Evolutionary conservation across 2,888 invertebrate species (phyloP), one percentile per base, ranked within the genome.

Genomic region (Acrobasis suavella): DNA sequence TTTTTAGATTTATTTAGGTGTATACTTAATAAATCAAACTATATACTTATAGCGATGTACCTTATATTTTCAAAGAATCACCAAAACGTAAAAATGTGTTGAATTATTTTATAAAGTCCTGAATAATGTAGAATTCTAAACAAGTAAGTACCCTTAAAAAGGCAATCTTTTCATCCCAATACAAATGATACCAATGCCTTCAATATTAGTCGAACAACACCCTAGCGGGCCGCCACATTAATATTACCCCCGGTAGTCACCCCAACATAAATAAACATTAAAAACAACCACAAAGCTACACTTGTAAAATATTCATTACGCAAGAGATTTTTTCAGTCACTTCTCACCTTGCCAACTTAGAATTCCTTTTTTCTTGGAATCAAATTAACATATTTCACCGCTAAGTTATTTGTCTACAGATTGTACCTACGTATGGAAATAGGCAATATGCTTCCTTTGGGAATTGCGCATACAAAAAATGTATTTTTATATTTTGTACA

Each of bases 371-470:
- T 76, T 78, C 76, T 72, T 71, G 75, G 75, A 72, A 81, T 79
- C 77, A 76, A 79, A 86, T 88, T 88, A 80, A 81, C 86, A 88
- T 88, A 83, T 82, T 84, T 85, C 78, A 86, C 75, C 75, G 76
- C 72, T 76, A 80, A 82, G 82, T 81, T 80, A 76, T 83, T 83
- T 83, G 77, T 80, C 69, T 76, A 71, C 71, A 69, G 82, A 85
- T 86, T 86, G 85, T 81, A n/a, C n/a, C n/a, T n/a, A 84, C 83
- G 84, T 81, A 86, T 83, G 85, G 75, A 82, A 84, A 86, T 87
- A 77, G 67, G 69, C 72, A 72, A 72, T 78, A 78, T 73, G 72
- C 71, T 69, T 72, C 81, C 78, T 70, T 63, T 70, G 69, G 67
- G 67, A 65, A 46, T 63, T 52, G 22, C 9, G 49, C 52, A 16